Evolutionary conservation across 2,888 invertebrate species (phyloP).

Genomic region (Oxystoma pomonae): DNA sequence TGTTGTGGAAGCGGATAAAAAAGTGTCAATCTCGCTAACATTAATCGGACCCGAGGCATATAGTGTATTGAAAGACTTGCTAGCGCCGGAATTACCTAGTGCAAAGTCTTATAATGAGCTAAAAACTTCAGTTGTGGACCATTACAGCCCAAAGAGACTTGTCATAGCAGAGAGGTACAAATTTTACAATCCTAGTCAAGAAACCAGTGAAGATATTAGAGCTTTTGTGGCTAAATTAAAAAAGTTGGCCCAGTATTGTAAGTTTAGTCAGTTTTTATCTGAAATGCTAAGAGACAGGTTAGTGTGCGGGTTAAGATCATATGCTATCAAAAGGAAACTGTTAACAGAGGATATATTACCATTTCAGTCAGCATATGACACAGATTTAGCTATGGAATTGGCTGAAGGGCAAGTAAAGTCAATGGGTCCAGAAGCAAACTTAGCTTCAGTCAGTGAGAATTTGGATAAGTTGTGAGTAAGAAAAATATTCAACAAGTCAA

Average conservation of each 20-base stretch:
- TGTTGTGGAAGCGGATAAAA: slow-evolving; percentile 21
- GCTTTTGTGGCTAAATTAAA: slow-evolving; percentile 27
- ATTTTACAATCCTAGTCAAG: slow-evolving; percentile 30
- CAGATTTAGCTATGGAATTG: slow-evolving; percentile 13
- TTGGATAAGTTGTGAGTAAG: not conserved
- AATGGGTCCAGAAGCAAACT: slow-evolving; percentile 3
- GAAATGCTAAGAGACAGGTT: slow-evolving; percentile 25
- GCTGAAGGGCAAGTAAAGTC: slow-evolving; percentile 15
- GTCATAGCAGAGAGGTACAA: slow-evolving; percentile 31
- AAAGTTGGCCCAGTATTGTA: slow-evolving; percentile 27
- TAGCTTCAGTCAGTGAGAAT: not conserved
- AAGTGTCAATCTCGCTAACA: slow-evolving; percentile 28
- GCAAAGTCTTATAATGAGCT: slow-evolving; percentile 23
- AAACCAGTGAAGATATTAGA: slow-evolving; percentile 18
- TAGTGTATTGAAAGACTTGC: slow-evolving; percentile 23
- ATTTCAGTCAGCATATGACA: slow-evolving; percentile 9
- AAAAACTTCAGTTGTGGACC: slow-evolving; percentile 18
- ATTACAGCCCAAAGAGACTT: slow-evolving; percentile 26
- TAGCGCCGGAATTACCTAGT: slow-evolving; percentile 21
- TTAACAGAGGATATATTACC: slow-evolving; percentile 17
- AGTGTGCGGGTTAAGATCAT: slow-evolving; percentile 27
- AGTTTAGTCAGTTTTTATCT: slow-evolving; percentile 29
- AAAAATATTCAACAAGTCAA: not conserved
- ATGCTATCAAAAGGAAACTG: slow-evolving; percentile 16
- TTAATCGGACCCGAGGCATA: slow-evolving; percentile 29